Conservation (phyloP, 2,113 vertebrate species). For the Peromyscus polionotus region DNA sequence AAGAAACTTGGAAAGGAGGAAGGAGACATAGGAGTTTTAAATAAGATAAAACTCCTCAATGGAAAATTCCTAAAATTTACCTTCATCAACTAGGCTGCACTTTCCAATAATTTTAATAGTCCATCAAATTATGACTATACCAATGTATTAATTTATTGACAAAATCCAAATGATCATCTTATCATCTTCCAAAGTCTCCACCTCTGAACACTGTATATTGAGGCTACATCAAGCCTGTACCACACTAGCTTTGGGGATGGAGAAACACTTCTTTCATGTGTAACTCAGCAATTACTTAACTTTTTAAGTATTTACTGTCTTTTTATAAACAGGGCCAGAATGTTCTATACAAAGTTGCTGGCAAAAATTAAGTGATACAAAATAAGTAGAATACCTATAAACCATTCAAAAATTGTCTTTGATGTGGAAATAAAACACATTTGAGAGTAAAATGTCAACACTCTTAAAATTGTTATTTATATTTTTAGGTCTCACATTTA, state of each 20-base stretch:
- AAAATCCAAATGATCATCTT: neutral
- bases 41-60: neutral
- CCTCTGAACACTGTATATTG: neutral
- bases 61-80: neutral
- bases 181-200: neutral
- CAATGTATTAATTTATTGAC: neutral
- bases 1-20: neutral
- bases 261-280: neutral
- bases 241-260: neutral
- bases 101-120: neutral
- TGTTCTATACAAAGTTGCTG: neutral
- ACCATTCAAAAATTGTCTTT: neutral
- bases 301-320: neutral
- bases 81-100: neutral
- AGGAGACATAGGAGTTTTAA: neutral
- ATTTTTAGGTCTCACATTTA: neutral
- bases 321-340: neutral
- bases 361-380: slow-evolving; percentile 8
- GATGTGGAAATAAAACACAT: neutral
- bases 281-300: neutral
- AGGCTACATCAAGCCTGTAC: neutral
- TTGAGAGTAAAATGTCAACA: slow-evolving; percentile 1
- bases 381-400: neutral
- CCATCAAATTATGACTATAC: neutral
- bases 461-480: neutral